Evolutionary conservation across 2,113 vertebrate genomes (phyloP).

Genomic region (Recurvirostra avosetta): DNA sequence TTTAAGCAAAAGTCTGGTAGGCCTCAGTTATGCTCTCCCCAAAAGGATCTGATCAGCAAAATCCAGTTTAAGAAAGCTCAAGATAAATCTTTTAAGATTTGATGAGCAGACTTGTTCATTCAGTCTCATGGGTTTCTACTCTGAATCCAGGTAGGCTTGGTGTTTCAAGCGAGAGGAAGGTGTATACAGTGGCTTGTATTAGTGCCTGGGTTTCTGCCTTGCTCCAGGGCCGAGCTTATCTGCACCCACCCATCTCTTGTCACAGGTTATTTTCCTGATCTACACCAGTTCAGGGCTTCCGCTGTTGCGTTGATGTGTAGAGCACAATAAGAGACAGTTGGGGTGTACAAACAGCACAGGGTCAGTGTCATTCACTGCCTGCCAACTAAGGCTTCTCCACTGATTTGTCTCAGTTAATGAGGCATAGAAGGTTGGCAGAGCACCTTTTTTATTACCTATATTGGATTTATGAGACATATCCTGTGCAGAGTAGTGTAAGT

Average conservation of each 20-base stretch:
- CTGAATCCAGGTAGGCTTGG: background rate
- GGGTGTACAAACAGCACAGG: background rate
- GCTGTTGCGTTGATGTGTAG: accelerated
- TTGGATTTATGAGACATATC: accelerated
- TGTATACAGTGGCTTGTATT: too few relatives aligned
- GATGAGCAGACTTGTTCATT: background rate
- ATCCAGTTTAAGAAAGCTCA: background rate
- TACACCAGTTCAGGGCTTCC: background rate
- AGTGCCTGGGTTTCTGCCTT: background rate
- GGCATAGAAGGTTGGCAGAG: background rate
- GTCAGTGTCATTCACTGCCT: background rate
- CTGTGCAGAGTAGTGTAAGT: background rate
- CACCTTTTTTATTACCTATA: background rate
- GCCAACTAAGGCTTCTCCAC: background rate
- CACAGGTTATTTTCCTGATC: background rate
- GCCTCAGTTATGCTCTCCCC: background rate
- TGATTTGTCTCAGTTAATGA: background rate
- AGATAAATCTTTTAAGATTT: background rate
- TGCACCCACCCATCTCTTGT: too few relatives aligned
- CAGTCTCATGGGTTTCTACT: background rate
- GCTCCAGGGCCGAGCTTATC: too few relatives aligned
- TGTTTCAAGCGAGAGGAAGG: background rate
- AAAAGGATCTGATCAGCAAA: background rate
- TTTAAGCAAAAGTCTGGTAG: background rate
- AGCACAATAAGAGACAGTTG: background rate